Base-by-base conservation (phyloP, 2,888 invertebrate genomes). In the Acronicta alni region DNA sequence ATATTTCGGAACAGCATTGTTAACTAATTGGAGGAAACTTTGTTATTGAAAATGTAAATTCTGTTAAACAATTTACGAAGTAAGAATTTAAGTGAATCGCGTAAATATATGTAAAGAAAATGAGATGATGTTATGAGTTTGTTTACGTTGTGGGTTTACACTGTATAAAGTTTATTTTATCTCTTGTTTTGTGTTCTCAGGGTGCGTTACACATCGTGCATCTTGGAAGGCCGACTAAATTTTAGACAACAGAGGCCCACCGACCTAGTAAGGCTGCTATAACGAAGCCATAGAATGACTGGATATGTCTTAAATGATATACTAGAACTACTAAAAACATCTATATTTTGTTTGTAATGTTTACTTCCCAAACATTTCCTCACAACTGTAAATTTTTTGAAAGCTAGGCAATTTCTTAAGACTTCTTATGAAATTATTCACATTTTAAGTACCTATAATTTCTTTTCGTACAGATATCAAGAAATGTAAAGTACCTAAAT, bases 21-120 rank as follows among this genome's bases (percentile, higher is more conserved):
- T 69, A 70, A 69, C 72, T 82, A 77, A 82, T 80, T 75, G 67
- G 71, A 72, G 57, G 54, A 67, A 75, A 75, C 44, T 74, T 74
- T 64, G 47, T 63, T 71, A 72, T 74, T 76, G 69, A 76, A 72
- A 60, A 76, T 69, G 56, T 72, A 52, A 72, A 72, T 68, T 56
- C 16, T 65, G 51, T 57, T 60, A n/a, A 68, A 66, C 62, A 68
- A 57, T 58, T 63, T 57, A 43, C 37, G 42, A 61, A 51, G 67
- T 70, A 66, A 68, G 56, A 51, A 58, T 64, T 61, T 70, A 37
- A 41, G 53, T 45, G 23, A 54, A 51, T 44, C 39, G 20, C 44
- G 48, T 53, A 52, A 69, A 53, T 57, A 54, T 57, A 54, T 58
- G 41, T 38, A 30, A 39, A 58, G 44, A 54, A 26, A 38, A 60